Evolutionary conservation across 2,888 invertebrate genomes (phyloP).

Genomic region (Horisme vitalbata): DNA sequence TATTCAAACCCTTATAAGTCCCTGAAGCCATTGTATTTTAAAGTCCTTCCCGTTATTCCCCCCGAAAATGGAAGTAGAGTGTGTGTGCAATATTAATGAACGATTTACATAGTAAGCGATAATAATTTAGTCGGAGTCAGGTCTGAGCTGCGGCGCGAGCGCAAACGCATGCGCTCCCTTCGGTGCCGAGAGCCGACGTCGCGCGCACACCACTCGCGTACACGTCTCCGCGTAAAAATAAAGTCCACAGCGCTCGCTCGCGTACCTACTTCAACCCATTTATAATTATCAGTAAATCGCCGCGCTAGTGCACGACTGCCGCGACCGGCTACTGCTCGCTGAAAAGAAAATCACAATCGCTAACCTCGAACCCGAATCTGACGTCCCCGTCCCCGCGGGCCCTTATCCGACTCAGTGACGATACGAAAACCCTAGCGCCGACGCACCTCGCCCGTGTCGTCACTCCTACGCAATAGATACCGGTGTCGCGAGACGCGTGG

Average conservation of each 20-base stretch:
- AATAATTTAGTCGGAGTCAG: conserved; percentile 65
- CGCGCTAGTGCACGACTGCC: conserved; percentile 76
- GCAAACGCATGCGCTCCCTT: conserved; percentile 61
- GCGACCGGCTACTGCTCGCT: conserved; percentile 68
- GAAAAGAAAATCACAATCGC: conserved; percentile 63
- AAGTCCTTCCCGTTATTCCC: conserved; percentile 69
- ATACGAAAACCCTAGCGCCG: conserved; percentile 51
- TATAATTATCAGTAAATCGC: conserved; percentile 83
- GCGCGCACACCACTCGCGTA: conserved; percentile 72
- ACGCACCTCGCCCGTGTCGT: conserved; percentile 47
- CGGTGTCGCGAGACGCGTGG: conserved; percentile 56
- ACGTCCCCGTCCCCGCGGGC: conserved; percentile 52
- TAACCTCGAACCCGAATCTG: conserved; percentile 56
- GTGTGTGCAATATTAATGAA: conserved; percentile 78
- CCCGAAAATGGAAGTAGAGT: conserved; percentile 64
- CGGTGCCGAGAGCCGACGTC: conserved; percentile 56
- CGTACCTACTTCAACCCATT: conserved; percentile 79
- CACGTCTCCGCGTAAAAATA: conserved; percentile 81
- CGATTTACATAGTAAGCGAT: conserved; percentile 65
- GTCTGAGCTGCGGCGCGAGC: conserved; percentile 50
- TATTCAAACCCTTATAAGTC: conserved; percentile 52
- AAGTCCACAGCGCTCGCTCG: conserved; percentile 76
- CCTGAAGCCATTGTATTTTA: conserved; percentile 61
- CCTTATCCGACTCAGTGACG: conserved; percentile 56
- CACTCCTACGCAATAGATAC: conserved; percentile 66